Evolutionary conservation across 2,113 vertebrate species (phyloP).

Genomic region (Corynorhinus townsendii): DNA sequence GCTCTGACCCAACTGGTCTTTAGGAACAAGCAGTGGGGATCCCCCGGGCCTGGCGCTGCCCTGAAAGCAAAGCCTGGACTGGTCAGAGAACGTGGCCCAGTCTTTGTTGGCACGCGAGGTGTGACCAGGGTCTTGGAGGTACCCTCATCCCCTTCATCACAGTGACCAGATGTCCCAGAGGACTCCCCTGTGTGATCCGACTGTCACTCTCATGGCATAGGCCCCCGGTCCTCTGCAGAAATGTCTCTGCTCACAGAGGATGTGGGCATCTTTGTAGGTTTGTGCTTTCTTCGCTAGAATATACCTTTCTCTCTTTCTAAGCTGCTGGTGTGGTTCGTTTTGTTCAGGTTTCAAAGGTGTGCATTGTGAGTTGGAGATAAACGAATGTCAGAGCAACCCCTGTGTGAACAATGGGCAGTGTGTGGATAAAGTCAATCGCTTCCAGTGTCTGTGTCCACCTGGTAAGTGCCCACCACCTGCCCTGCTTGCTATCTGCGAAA

Average conservation of each 20-base stretch:
- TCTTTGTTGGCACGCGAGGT: neutral
- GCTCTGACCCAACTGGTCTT: neutral
- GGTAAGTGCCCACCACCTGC: slow-evolving; percentile 77
- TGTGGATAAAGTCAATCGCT: slow-evolving; percentile 87
- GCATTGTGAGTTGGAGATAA: slow-evolving; percentile 86
- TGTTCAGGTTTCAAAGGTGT: slow-evolving; percentile 87
- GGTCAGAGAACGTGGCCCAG: neutral
- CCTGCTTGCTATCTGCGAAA: neutral
- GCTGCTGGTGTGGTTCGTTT: slow-evolving; percentile 39
- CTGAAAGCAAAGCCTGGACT: neutral
- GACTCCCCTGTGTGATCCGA: neutral
- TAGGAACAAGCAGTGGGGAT: neutral
- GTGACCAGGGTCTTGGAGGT: neutral
- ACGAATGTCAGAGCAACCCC: slow-evolving; percentile 89
- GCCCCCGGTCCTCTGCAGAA: neutral
- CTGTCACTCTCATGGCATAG: neutral
- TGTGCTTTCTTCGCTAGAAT: neutral
- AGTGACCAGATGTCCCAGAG: neutral
- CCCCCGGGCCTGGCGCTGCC: neutral
- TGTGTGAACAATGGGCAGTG: slow-evolving; percentile 90
- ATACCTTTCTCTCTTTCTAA: neutral
- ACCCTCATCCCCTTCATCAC: neutral
- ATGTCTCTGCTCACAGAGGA: neutral
- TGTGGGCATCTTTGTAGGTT: neutral
- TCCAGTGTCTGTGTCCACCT: slow-evolving; percentile 88